These are phyloP conservation scores for Iphiclides podalirius DNA, from an alignment of 2,888 invertebrate species.

Conservation along the genomic window DNA sequence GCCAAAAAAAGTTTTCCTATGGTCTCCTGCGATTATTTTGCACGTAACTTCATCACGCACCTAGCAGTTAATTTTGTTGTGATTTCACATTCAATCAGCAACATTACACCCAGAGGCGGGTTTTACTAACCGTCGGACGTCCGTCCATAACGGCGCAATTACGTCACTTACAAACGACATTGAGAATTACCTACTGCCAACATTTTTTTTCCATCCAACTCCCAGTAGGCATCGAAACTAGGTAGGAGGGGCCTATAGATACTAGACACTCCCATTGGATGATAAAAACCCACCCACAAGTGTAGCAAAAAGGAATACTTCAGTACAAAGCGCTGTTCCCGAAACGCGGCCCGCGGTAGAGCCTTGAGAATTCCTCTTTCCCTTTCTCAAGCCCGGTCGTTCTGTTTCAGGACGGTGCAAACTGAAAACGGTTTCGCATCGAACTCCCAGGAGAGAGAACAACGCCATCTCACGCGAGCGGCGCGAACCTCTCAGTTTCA, in stretches of 20 bases:
- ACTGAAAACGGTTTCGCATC: constrained; percentile 61
- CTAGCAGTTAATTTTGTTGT: constrained; percentile 19
- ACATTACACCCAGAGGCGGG: constrained; percentile 33
- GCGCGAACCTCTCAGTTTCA: constrained; percentile 41
- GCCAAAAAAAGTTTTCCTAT: no score
- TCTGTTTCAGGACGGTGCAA: constrained; percentile 70
- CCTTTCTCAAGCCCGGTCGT: constrained; percentile 62
- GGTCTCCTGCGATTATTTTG: no score
- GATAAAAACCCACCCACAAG: constrained; percentile 58
- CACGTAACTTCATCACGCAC: neutral
- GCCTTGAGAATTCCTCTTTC: constrained; percentile 76
- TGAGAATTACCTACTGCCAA: constrained; percentile 74
- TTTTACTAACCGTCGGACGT: constrained; percentile 38
- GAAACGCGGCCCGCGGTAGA: constrained; percentile 46
- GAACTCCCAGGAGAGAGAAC: constrained; percentile 46
- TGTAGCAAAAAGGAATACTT: constrained; percentile 63
- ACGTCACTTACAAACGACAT: constrained; percentile 65
- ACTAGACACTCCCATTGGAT: constrained; percentile 65
- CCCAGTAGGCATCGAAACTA: constrained; percentile 76
- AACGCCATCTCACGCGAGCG: constrained; percentile 51
- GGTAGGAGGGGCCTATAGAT: constrained; percentile 61
- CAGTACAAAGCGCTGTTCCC: constrained; percentile 45
- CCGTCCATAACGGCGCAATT: constrained; percentile 66
- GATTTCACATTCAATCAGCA: constrained; percentile 44
- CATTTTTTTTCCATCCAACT: constrained; percentile 68